Evolutionary conservation across 2,113 vertebrate species (phyloP), one percentile per base, ranked within the genome.

Genomic region (Dinomys branickii): DNA sequence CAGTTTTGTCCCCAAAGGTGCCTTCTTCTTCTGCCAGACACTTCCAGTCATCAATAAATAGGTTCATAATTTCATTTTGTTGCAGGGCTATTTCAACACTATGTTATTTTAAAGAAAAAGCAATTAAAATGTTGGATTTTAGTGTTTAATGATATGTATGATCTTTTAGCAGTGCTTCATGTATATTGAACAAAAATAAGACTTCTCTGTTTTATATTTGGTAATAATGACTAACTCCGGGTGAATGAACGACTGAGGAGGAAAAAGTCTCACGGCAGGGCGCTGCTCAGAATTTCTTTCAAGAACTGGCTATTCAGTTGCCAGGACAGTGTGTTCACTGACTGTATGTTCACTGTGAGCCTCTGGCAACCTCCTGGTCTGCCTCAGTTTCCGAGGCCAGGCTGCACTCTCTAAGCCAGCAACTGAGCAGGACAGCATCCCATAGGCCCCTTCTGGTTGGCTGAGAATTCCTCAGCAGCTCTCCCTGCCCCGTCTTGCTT

Each of bases 71-170:
- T 97, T 99, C 98, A 92, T 99, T 99, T 98, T 99, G 99, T 96
- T 99, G 99, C 84, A 99, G 97, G 54, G 98, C 99, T 52, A 98
- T 90, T 95, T 99, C 98, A 92, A 99, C 97, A 98, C 99, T 99
- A 97, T 97, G 97, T 97, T 65, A 88, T 91, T 87, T 92, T 94
- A 47, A 12, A 92, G 94, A 33, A 35, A 47, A 85, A 94, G 7
- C 14, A 81, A 65, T 41, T 35, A 35, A 0, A 61, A 95, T 85
- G 56, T 22, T 92, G 73, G 90, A 75, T 94, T 86, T 90, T 65
- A 91, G 61, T 80, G n/a, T 44, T 95, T 56, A 90, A 7, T 26
- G 61, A n/a, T 0, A 9, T 9, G 9, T n/a, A 85, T 3, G 56
- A 77, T 84, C 54, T 41, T 94, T 88, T 24, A 83, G 0, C 38